Percentiles rank a stretch among this genome's conserved stretches.
Conservation (phyloP, 2,113 vertebrate genomes). For the Arizona elegans region DNA sequence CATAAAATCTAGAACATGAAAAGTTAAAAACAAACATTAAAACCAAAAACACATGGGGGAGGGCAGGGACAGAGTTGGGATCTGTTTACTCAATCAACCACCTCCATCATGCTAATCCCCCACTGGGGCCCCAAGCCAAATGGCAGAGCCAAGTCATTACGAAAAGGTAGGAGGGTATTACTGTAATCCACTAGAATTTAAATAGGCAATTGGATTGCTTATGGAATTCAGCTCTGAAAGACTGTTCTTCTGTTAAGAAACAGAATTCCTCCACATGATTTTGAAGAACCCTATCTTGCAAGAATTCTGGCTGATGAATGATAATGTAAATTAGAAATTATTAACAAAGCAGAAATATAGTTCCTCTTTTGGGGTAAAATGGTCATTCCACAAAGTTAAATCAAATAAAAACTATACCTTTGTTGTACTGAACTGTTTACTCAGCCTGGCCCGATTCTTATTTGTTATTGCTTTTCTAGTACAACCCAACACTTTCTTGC, state of each 20-base stretch:
- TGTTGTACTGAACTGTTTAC: constrained; percentile 89
- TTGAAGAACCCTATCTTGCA: background rate
- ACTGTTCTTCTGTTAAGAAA: background rate
- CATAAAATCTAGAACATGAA: background rate
- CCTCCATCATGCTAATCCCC: background rate
- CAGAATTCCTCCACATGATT: background rate
- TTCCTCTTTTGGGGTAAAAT: background rate
- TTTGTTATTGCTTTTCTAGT: constrained; percentile 74
- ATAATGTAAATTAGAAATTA: background rate
- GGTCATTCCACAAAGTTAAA: background rate
- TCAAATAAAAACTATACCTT: constrained; percentile 75
- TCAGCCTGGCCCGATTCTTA: constrained; percentile 66
- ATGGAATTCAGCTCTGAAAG: background rate
- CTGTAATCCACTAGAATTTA: background rate
- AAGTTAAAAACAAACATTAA: background rate
- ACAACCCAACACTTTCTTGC: constrained; percentile 90
- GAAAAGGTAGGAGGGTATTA: background rate
- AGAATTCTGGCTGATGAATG: background rate
- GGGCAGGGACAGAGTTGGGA: background rate
- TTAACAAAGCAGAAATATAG: background rate
- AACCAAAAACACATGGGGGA: background rate
- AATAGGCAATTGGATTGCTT: background rate
- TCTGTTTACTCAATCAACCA: background rate
- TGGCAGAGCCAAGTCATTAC: background rate
- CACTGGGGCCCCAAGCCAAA: background rate